Base-by-base conservation (phyloP, 2,113 vertebrate genomes). In the Antennarius striatus region DNA sequence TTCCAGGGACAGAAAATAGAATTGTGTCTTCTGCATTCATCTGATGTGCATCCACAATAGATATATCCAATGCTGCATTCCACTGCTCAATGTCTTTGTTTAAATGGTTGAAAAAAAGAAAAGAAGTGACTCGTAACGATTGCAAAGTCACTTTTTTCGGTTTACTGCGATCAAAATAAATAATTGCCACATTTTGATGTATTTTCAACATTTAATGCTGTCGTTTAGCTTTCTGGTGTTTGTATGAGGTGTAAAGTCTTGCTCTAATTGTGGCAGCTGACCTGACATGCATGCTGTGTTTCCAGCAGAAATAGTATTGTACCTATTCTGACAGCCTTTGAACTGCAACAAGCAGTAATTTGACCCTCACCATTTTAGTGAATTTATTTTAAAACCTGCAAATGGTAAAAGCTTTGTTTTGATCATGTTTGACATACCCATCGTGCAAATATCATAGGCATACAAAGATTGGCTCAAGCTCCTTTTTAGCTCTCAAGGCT, bases 391-490 rank as follows among this genome's bases (percentile, higher is more conserved):
- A n/a, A 56, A 66, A 71, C 36, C 47, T 30, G 11, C 29, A 47
- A 55, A 63, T 45, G 50, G n/a, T 17, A 49, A 17, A 39, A 60
- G 56, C 36, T 67, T 12, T 0, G 22, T 40, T 32, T 59, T 65
- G 63, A 78, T 71, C 79, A 49, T 53, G 30, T 55, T 51, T 74
- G 56, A 66, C 68, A 69, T 71, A 58, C 49, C 5, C 42, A 43
- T 80, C 52, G 63, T 55, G 39, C 22, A 70, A 77, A 70, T 66
- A 73, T 62, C 64, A 75, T 14, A 22, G 40, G 22, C 9, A 50
- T 46, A 63, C 10, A 69, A 54, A 73, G 73, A 68, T 11, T 48
- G 68, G 43, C 50, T 63, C 52, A 64, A 56, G 39, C 65, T 72
- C 30, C 54, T 67, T 56, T 63, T 1, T 17, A 43, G 52, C 70